Evolutionary conservation across 2,797 vertebrate genomes (phyloP), one percentile per base, ranked within the genome.

Genomic region (Enteromius viviparus): DNA sequence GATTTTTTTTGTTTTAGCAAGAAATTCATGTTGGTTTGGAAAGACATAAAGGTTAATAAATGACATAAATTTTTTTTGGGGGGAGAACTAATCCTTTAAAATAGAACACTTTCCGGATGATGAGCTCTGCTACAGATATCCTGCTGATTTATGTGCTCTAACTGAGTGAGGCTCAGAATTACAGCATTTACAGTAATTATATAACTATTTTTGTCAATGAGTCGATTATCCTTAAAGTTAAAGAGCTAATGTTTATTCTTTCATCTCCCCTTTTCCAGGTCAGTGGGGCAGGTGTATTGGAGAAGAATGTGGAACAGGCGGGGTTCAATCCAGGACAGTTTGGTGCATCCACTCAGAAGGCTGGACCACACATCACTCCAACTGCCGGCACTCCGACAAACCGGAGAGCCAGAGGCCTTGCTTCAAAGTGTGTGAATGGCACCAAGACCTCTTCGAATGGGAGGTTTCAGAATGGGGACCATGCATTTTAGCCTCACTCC

Each of bases 401-500:
- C 98, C 97, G 0, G 95, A 96, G 66, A 95, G 90, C 91, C 96
- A 96, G 89, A 94, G 96, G 72, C 95, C 92, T 81, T 99, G 98
- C 90, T 99, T 99, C 87, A 96, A 96, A 84, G 96, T 98, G 78
- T 99, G 98, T 3, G 95, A 98, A 87, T 98, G 97, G 97, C 97
- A 99, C 90, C 94, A 96, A 65, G 95, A 96, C 88, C 94, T 99
- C 76, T 99, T 97, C 1, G 94, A 96, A 85, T 99, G 98, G 98
- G 96, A 99, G 66, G 91, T 96, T 51, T 96, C 96, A 0, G 95
- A 94, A 60, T 99, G 98, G 98, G 95, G 94, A 15, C 85, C 75
- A 37, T 99, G 98, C 1, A 86, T 94, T 65, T 95, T 97, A 0
- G 91, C 92, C 32, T 89, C 95, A 3, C 88, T 88, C 0, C 89